A percentile compares a stretch with the other conserved stretches of the same genome.
These are phyloP conservation scores for Idris sp. DNA, from an alignment of 1,140 invertebrate genomes.

Conservation along the genomic window DNA sequence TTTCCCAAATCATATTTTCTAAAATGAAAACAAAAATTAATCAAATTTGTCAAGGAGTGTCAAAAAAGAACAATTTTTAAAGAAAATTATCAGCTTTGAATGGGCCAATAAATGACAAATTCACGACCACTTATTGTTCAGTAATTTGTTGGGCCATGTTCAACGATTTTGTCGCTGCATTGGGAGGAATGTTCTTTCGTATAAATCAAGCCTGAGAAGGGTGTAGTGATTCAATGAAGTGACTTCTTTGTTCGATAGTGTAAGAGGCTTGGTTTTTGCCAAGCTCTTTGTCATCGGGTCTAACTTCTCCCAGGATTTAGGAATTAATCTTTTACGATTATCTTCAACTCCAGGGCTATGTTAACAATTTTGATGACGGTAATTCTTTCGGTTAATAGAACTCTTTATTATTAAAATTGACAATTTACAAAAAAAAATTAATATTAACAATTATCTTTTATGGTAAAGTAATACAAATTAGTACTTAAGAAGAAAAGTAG, in stretches of 20 bases:
- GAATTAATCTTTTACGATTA: slow-evolving; percentile 35
- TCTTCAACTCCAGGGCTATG: slow-evolving; percentile 11
- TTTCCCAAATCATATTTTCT: no score
- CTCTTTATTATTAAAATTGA: no score
- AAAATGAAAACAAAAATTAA: no score
- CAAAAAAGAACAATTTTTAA: no score
- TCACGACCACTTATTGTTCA: slow-evolving; percentile 54
- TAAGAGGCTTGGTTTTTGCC: slow-evolving; percentile 65
- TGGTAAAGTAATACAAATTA: no score
- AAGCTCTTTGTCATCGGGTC: slow-evolving; percentile 52
- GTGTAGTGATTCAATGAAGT: slow-evolving; percentile 70
- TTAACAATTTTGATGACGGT: slow-evolving; percentile 9
- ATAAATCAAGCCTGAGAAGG: slow-evolving; percentile 71
- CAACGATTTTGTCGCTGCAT: slow-evolving; percentile 56
- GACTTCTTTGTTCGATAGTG: slow-evolving; percentile 69
- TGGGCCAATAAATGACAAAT: no score
- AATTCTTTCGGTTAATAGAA: background rate
- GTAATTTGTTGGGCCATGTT: slow-evolving; percentile 69
- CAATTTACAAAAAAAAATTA: no score
- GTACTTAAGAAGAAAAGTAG: no score
- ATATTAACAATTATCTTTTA: no score
- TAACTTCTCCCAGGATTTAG: slow-evolving; percentile 31
- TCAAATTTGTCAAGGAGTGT: no score
- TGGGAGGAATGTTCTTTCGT: slow-evolving; percentile 60
- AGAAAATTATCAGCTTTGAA: no score